These are phyloP conservation scores for Aphidius gifuensis DNA, from an alignment of 1,140 invertebrate genomes.

Conservation along the genomic window DNA sequence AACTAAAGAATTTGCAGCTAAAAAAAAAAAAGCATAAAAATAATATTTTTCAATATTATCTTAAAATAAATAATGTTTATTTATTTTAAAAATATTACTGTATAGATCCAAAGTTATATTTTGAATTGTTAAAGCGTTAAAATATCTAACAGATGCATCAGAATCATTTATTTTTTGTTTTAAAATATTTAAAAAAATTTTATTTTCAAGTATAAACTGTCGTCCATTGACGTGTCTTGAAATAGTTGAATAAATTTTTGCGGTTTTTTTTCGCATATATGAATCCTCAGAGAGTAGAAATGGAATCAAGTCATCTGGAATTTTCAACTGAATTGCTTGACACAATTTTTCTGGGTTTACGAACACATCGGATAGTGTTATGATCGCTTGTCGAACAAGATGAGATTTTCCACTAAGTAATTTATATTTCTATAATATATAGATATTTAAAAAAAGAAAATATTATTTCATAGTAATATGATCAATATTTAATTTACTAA, in stretches of 20 bases:
- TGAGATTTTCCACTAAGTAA: slow-evolving; percentile 25
- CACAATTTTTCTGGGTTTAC: slow-evolving; percentile 31
- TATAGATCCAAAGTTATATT: slow-evolving; percentile 24
- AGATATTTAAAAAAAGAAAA: no score
- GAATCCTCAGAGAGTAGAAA: slow-evolving; percentile 32
- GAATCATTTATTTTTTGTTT: slow-evolving; percentile 29
- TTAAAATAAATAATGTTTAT: not conserved
- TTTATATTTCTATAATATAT: slow-evolving; percentile 17
- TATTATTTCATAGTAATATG: no score
- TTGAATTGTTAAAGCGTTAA: slow-evolving; percentile 31
- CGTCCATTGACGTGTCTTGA: slow-evolving; percentile 29
- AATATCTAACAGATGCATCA: slow-evolving; percentile 26
- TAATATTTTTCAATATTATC: no score
- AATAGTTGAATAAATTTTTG: slow-evolving; percentile 31
- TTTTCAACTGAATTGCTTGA: slow-evolving; percentile 24
- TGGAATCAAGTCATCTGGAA: slow-evolving; percentile 31
- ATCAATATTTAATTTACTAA: no score
- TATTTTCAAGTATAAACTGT: slow-evolving; percentile 30
- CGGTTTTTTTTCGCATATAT: slow-evolving; percentile 33
- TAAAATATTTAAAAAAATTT: slow-evolving; percentile 28
- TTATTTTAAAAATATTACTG: slow-evolving; percentile 18
- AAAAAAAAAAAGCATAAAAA: slow-evolving; percentile 3
- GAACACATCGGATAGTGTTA: slow-evolving; percentile 28
- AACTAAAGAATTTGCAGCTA: slow-evolving; percentile 22
- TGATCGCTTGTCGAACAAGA: slow-evolving; percentile 26